phyloP scores from a whole-genome alignment of 1,140 invertebrate species.

The Drosophila pseudoananassae region DNA sequence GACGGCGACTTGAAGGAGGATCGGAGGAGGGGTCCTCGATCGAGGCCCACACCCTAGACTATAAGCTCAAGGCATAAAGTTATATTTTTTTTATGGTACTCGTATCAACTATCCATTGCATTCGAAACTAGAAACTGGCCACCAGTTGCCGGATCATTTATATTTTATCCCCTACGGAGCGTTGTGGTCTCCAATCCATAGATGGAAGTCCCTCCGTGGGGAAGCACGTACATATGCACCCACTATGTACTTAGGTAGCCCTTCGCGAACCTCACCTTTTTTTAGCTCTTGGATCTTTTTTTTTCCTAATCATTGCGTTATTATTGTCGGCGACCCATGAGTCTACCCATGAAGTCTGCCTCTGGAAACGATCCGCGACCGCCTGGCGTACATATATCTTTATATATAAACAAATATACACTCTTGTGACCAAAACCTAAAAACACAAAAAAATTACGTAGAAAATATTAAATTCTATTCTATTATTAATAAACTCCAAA shows the following conservation, averaged over 20 bases:
- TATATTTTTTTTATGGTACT: neutral
- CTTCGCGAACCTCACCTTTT: neutral
- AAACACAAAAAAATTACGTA: constrained; percentile 21
- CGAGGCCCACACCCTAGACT: neutral
- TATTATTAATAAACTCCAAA: constrained; percentile 33
- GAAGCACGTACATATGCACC: neutral
- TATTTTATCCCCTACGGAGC: neutral
- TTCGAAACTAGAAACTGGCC: neutral
- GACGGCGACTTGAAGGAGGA: neutral
- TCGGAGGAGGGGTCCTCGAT: neutral
- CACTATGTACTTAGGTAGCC: constrained; percentile 1
- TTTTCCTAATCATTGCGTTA: too few relatives aligned
- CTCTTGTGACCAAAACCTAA: constrained; percentile 43
- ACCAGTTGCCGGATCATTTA: neutral
- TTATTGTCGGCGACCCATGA: too few relatives aligned
- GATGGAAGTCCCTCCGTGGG: too few relatives aligned
- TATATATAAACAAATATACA: constrained; percentile 36
- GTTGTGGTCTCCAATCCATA: neutral
- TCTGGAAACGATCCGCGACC: neutral
- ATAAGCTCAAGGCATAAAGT: neutral
- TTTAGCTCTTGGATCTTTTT: neutral
- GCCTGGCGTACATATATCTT: constrained; percentile 6
- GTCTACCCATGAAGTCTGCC: neutral
- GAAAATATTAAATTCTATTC: constrained; percentile 42
- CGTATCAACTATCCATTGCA: neutral